These are phyloP conservation scores for Aphidius gifuensis DNA, from an alignment of 1,140 invertebrate genomes.

Conservation along the genomic window DNA sequence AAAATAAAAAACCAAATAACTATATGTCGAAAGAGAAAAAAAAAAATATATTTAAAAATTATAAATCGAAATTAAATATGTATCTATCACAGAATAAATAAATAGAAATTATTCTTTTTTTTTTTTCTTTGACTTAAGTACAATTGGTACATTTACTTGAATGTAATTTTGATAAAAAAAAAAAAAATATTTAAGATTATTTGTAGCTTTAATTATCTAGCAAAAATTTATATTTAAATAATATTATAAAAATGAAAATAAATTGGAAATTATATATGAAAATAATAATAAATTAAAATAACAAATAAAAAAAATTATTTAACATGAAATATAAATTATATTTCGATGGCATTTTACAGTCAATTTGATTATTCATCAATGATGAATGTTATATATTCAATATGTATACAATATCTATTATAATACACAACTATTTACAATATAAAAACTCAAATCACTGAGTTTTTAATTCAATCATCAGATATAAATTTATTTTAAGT, in stretches of 20 bases:
- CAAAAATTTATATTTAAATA: no score
- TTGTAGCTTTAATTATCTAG: no score
- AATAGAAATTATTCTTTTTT: neutral
- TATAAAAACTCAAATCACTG: neutral
- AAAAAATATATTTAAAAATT: neutral
- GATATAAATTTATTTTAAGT: neutral
- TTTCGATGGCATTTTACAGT: conserved; percentile 27
- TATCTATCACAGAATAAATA: no score
- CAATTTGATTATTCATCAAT: conserved; percentile 22
- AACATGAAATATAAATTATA: conserved; percentile 28
- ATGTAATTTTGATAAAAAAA: neutral
- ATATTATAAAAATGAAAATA: no score
- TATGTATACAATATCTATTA: conserved; percentile 23
- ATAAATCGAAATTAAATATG: no score
- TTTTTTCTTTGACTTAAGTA: neutral
- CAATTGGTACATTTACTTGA: neutral
- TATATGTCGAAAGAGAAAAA: neutral
- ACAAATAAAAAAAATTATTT: conserved; percentile 12
- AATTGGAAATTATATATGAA: no score
- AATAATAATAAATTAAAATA: conserved; percentile 5
- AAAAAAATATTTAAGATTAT: no score
- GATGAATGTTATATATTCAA: conserved; percentile 7
- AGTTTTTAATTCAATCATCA: conserved; percentile 12
- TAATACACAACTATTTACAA: conserved; percentile 22
- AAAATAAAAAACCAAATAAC: neutral